Conservation (phyloP, 1,140 invertebrate genomes). For the Scaptomyza montana region DNA sequence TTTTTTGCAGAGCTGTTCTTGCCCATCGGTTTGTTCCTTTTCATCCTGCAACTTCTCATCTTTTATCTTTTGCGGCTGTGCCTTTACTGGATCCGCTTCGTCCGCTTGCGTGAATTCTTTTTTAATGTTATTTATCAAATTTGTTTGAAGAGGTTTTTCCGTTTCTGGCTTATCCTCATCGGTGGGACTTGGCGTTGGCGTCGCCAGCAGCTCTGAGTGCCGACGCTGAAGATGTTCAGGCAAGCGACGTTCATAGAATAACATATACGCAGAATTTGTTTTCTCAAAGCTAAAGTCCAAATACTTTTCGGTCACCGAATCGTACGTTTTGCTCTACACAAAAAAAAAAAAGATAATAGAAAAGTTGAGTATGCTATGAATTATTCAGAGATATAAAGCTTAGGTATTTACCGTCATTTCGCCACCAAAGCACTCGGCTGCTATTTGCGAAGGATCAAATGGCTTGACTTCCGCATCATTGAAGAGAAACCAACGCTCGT, state of each 20-base stretch:
- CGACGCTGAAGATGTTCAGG: conserved; percentile 76
- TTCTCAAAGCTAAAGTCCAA: conserved; percentile 99
- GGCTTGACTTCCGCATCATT: conserved; percentile 98
- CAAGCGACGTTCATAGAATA: conserved; percentile 93
- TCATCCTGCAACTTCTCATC: conserved; percentile 4
- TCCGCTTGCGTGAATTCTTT: conserved; percentile 12
- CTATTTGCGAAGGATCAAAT: conserved; percentile 97
- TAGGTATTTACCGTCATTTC: conserved; percentile 92
- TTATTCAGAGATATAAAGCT: conserved; percentile 45
- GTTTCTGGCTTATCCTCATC: conserved; percentile 58
- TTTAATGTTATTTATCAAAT: conserved; percentile 21
- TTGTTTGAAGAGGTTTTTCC: conserved; percentile 39
- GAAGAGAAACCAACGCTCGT: conserved; percentile 96
- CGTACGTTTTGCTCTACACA: conserved; percentile 96
- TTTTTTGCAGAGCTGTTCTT: neutral
- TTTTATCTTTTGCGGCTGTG: conserved; percentile 3
- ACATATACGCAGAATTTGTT: conserved; percentile 98
- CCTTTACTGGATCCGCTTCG: conserved; percentile 19
- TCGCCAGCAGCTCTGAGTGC: conserved; percentile 69
- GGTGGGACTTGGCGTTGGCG: conserved; percentile 69
- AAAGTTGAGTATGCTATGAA: neutral
- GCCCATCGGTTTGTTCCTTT: conserved; percentile 7
- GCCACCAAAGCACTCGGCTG: conserved; percentile 97
- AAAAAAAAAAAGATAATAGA: too few relatives aligned
- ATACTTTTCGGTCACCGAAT: conserved; percentile 97